A percentile compares a stretch with the other conserved stretches of the same genome.
Conservation (phyloP, 2,113 vertebrate species). For the Podarcis raffonei region DNA sequence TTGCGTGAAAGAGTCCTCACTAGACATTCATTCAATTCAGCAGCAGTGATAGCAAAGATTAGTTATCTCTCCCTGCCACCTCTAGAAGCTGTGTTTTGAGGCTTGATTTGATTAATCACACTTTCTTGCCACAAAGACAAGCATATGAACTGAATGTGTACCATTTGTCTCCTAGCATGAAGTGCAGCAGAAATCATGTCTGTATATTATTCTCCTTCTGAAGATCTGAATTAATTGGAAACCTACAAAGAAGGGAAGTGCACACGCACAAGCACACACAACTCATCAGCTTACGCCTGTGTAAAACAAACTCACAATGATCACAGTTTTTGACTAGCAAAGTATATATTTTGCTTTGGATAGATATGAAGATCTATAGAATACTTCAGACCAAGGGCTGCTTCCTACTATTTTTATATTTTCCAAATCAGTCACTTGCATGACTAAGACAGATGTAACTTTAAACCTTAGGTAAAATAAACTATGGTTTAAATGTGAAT, state of each 20-base stretch:
- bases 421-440: background rate
- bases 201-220: background rate
- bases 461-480: too few species aligned
- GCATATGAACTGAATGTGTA: slow-evolving; percentile 64
- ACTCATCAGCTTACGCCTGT: background rate
- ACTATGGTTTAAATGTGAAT: too few species aligned
- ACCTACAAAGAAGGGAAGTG: background rate
- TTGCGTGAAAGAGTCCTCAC: slow-evolving; percentile 30
- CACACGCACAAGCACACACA: background rate
- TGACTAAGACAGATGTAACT: background rate
- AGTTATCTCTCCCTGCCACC: slow-evolving; percentile 24
- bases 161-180: slow-evolving; percentile 45
- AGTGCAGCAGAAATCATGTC: background rate
- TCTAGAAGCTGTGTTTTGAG: slow-evolving; percentile 43
- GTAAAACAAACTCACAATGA: background rate
- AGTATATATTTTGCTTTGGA: background rate
- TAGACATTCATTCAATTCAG: slow-evolving; percentile 51
- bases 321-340: background rate
- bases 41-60: slow-evolving; percentile 48
- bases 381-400: background rate
- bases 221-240: background rate
- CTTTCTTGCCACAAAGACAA: slow-evolving; percentile 48
- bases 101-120: slow-evolving; percentile 37
- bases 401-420: background rate
- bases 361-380: background rate